Percentiles rank a stretch among this genome's conserved stretches.
Evolutionary conservation across 2,797 vertebrate genomes (phyloP).

Genomic region (Ptychadena robeensis): DNA sequence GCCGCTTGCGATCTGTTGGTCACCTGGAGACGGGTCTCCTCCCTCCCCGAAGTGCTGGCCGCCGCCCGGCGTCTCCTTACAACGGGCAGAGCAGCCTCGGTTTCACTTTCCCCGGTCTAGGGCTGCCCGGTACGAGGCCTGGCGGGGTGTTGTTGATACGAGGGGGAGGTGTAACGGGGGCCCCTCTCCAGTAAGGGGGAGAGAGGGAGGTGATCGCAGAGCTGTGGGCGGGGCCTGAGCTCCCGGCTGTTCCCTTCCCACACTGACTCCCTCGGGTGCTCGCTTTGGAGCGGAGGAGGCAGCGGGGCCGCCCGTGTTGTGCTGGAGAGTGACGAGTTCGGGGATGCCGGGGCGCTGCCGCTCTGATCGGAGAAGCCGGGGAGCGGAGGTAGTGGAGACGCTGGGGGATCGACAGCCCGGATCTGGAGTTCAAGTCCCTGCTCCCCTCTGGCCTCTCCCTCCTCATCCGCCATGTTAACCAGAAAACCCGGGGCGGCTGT

Average conservation of each 20-base stretch:
- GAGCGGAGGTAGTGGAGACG: slow-evolving; percentile 57
- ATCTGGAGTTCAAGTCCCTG: slow-evolving; percentile 36
- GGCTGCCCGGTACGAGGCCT: not conserved
- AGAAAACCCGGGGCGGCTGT: slow-evolving; percentile 40
- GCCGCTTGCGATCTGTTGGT: slow-evolving; percentile 33
- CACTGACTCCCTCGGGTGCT: slow-evolving; percentile 38
- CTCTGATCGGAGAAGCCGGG: slow-evolving; percentile 51
- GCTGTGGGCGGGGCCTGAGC: slow-evolving; percentile 32
- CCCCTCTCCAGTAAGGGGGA: not conserved
- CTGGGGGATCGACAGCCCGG: slow-evolving; percentile 18
- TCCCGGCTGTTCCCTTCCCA: slow-evolving; percentile 9
- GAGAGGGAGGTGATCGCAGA: not conserved
- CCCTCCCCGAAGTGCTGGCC: not conserved
- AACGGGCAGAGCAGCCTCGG: slow-evolving; percentile 1
- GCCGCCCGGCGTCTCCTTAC: not conserved
- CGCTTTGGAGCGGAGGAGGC: slow-evolving; percentile 16
- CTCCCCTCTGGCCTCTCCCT: slow-evolving; percentile 31
- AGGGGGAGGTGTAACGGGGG: slow-evolving; percentile 2
- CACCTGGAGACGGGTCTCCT: slow-evolving; percentile 21
- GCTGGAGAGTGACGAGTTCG: slow-evolving; percentile 30
- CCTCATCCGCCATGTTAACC: slow-evolving; percentile 51
- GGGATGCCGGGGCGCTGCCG: slow-evolving; percentile 46
- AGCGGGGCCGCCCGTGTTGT: slow-evolving; percentile 42
- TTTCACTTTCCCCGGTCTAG: not conserved
- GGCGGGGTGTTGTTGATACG: not conserved